Evolutionary conservation across 2,797 vertebrate species (phyloP).

Genomic region (Bradypodion pumilum): DNA sequence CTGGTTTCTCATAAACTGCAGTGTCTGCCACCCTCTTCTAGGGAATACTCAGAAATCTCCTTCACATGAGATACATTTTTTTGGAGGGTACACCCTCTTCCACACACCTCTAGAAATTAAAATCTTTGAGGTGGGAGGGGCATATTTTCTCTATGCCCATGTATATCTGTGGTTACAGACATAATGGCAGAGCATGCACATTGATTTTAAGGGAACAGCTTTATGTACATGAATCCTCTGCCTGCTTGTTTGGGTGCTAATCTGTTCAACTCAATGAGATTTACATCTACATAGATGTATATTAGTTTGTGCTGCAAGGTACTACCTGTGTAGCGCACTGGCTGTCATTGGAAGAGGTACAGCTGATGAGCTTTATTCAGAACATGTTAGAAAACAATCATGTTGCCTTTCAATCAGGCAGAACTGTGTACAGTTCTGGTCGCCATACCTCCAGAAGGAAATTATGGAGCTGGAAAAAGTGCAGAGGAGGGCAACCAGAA

Average conservation of each 20-base stretch:
- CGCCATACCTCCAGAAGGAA: too few relatives aligned
- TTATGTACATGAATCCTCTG: not conserved
- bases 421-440: too few relatives aligned
- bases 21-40: too few relatives aligned
- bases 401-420: conserved; percentile 12
- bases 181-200: not conserved
- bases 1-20: not conserved
- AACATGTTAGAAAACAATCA: not conserved
- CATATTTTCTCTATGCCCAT: not conserved
- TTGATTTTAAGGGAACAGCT: not conserved
- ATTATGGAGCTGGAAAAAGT: too few relatives aligned
- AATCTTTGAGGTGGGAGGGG: not conserved
- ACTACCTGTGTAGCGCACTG: not conserved
- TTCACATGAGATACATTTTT: not conserved
- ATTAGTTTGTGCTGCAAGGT: not conserved
- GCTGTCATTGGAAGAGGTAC: not conserved
- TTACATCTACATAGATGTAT: not conserved
- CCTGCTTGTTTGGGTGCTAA: not conserved
- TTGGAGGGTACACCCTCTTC: not conserved
- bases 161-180: too few relatives aligned
- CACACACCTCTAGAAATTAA: not conserved
- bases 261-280: not conserved
- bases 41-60: not conserved
- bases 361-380: not conserved
- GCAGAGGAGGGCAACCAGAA: too few relatives aligned